Base-by-base conservation (phyloP, 2,888 invertebrate genomes). In the Kuschelorhynchus macadamiae region DNA sequence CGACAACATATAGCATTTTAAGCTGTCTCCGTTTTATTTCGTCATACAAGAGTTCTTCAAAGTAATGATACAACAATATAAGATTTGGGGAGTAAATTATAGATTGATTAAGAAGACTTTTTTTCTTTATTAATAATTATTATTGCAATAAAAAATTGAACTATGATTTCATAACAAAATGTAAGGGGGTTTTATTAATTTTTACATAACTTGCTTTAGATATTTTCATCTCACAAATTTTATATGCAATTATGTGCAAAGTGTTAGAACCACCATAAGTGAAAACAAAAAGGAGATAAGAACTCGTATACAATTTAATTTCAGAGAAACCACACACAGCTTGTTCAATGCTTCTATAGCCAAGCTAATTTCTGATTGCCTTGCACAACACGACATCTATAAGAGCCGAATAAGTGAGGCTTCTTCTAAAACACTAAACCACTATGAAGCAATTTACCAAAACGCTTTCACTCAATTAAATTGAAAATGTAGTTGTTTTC, bases 351-450 rank as follows among this genome's bases (percentile, higher is more conserved):
- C 70, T 61, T 72, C 78, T 77, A 76, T 75, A 75, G 79, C 79
- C 77, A 76, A 80, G 81, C 81, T 81, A 81, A 81, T 79, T 79
- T 80, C 67, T 81, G 81, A 82, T 81, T 82, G 82, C 82, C 82
- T 44, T 81, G 81, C 83, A 83, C 83, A 83, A 83, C 83, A 83
- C 83, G 83, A 83, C 83, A 81, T 78, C 79, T 82, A 82, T 80
- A 77, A 80, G 80, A 83, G 81, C 81, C 78, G 80, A 74, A 82
- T 81, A 60, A 80, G 82, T 81, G 82, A 83, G 82, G 81, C 82
- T 82, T 81, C 81, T 78, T 81, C 82, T 82, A 82, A 81, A 76
- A 79, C 47, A 14, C 59, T 59, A 59, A 47, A 49, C 59, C 49
- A 59, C 59, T 59, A 59, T n/a, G 59, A 59, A 49, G 49, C 49